phyloP scores from a whole-genome alignment of 2,113 vertebrate genomes.

The Nibea coibor region DNA sequence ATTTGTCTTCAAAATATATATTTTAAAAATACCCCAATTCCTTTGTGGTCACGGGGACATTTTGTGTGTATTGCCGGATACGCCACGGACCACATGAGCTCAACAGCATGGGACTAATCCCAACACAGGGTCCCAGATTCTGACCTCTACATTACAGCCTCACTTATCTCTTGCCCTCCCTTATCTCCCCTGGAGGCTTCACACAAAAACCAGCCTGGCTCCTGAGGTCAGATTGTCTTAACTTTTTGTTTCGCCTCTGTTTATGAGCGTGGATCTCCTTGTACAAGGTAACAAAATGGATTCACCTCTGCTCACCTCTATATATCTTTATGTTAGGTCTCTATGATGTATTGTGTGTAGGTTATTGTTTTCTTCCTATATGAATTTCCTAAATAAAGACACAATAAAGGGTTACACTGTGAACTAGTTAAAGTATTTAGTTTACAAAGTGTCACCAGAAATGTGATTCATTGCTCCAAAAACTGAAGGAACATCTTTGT shows the following conservation, averaged over 20 bases:
- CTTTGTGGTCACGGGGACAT: too few relatives aligned
- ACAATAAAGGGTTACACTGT: neutral
- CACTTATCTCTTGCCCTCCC: neutral
- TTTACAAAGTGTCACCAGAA: neutral
- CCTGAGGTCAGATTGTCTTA: conserved; percentile 1
- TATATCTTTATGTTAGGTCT: neutral
- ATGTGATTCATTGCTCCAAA: neutral
- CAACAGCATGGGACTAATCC: neutral
- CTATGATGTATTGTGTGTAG: neutral
- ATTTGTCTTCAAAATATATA: neutral
- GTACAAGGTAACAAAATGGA: neutral
- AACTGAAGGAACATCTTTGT: too few relatives aligned
- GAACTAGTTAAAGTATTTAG: neutral
- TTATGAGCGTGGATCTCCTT: neutral
- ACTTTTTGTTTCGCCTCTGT: neutral
- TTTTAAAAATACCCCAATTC: too few relatives aligned
- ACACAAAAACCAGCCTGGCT: neutral
- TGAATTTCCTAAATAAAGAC: neutral
- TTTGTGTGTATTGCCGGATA: neutral
- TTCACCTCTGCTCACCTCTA: neutral
- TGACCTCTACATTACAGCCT: neutral
- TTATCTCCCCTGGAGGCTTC: neutral
- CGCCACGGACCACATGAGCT: neutral
- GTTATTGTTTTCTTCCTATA: neutral
- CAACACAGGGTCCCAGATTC: neutral